These are phyloP conservation scores for Halyomorpha halys DNA, from an alignment of 1,140 invertebrate genomes.

Conservation along the genomic window DNA sequence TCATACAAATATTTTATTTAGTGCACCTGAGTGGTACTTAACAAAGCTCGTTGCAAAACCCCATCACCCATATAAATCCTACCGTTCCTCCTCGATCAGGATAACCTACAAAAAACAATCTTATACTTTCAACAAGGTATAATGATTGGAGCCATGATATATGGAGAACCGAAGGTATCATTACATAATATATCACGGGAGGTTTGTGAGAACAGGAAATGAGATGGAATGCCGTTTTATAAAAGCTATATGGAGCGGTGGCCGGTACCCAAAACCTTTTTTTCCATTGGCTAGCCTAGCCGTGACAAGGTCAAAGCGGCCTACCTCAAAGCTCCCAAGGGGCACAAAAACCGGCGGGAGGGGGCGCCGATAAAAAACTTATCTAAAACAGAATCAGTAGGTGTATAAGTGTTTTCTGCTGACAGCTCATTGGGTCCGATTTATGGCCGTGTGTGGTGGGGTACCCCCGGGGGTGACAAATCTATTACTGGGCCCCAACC, in stretches of 20 bases:
- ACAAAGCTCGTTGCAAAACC: no score
- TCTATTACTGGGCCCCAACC: neutral
- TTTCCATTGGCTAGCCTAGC: neutral
- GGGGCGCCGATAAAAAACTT: slow-evolving; percentile 4
- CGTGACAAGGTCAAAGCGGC: neutral
- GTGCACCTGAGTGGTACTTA: no score
- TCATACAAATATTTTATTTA: no score
- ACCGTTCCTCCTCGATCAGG: no score
- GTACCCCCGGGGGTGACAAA: slow-evolving; percentile 3
- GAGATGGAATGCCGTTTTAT: no score
- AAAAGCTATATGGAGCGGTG: neutral
- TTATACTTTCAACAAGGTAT: no score
- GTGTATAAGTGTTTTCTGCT: slow-evolving; percentile 9
- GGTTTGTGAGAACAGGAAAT: no score
- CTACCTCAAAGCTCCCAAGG: neutral
- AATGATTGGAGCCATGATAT: no score
- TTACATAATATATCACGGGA: no score
- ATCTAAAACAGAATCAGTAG: slow-evolving; percentile 9
- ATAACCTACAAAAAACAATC: no score
- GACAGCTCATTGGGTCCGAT: slow-evolving; percentile 6
- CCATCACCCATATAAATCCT: no score
- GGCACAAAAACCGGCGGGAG: neutral
- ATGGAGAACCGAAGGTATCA: no score
- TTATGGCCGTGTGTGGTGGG: neutral
- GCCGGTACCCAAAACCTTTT: neutral